These are phyloP conservation scores for Malurus leucopterus DNA, from an alignment of 2,797 vertebrate genomes.

Conservation along the genomic window DNA sequence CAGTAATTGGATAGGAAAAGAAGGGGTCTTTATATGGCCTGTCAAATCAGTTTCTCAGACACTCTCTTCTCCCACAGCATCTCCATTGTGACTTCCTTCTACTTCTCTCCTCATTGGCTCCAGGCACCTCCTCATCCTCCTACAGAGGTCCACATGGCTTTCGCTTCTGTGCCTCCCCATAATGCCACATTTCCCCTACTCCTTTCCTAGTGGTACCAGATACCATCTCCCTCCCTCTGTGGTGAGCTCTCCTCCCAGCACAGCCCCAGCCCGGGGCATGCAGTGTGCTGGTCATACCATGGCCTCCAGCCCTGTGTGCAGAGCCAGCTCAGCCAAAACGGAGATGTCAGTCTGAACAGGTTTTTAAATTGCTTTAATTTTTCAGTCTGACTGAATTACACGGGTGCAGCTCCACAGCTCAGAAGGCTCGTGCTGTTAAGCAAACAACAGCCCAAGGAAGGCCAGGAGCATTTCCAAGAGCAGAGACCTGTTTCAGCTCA, in stretches of 20 bases:
- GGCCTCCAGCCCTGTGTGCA: background rate
- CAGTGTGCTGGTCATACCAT: fast-evolving
- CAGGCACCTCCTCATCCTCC: background rate
- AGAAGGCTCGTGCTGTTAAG: background rate
- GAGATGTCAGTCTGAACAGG: background rate
- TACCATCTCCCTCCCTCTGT: background rate
- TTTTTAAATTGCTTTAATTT: background rate
- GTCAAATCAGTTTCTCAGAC: background rate
- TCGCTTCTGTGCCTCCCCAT: background rate
- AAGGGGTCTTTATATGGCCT: background rate
- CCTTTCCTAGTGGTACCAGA: background rate
- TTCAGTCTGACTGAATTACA: background rate
- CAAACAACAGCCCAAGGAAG: background rate
- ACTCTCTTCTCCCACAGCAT: background rate
- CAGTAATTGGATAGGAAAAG: slow-evolving; percentile 12
- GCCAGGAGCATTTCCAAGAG: background rate
- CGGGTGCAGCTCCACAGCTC: background rate
- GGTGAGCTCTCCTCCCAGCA: background rate
- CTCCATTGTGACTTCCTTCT: background rate
- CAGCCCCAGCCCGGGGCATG: background rate
- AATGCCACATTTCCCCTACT: background rate
- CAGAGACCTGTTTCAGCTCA: background rate
- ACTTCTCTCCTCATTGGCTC: background rate
- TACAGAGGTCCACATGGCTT: fast-evolving
- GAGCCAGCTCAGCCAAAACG: background rate